phyloP scores from a whole-genome alignment of 2,113 vertebrate genomes.

The Xenopus tropicalis region UCB_Xtro_10.0 CM004451.2:57547001-57547500 shows the following conservation, averaged over 20 bases:
- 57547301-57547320: conserved; percentile 44
- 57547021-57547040: too few relatives aligned
- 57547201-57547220: conserved; percentile 52
- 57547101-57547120: too few relatives aligned
- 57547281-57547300: conserved; percentile 60
- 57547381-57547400: conserved; percentile 25
- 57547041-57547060: too few relatives aligned
- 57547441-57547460: neutral
- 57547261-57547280: conserved; percentile 51
- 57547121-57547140: conserved; percentile 7
- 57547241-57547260: conserved; percentile 49
- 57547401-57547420: conserved; percentile 2
- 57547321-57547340: conserved; percentile 51
- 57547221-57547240: conserved; percentile 59
- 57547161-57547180: conserved; percentile 33
- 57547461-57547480: too few relatives aligned
- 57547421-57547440: neutral
- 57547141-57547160: conserved; percentile 32
- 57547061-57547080: too few relatives aligned
- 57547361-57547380: conserved; percentile 25
- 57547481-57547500: too few relatives aligned
- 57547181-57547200: conserved; percentile 31
- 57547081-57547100: too few relatives aligned
- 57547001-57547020: too few relatives aligned
- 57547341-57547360: conserved; percentile 37